Base-by-base conservation (phyloP, 2,797 vertebrate genomes). In the Thalassophryne amazonica region DNA sequence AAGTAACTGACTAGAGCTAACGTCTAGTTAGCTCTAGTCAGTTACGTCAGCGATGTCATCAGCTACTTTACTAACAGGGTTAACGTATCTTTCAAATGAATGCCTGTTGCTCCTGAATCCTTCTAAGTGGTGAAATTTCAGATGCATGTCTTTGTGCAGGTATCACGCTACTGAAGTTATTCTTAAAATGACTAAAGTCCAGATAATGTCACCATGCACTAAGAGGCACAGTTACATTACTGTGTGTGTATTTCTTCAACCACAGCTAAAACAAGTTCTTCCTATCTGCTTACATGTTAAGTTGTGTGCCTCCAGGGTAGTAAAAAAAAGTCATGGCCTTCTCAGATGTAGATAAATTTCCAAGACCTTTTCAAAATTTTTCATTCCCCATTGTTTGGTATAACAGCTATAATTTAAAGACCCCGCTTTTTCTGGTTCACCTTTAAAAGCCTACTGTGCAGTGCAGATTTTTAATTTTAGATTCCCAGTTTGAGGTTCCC, bases 311-410 rank as follows among this genome's bases (percentile, higher is more conserved):
- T 33, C 58, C 34, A n/a, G n/a, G n/a, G n/a, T 31, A 17, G 4
- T 29, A 25, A 6, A 17, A 23, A 20, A 36, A 25, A 22, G 25
- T 15, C 16, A 3, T 28, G 38, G 18, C 58, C 36, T 61, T 63
- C 62, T 30, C 31, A 48, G 27, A 45, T 7, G 2, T 0, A 46
- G 30, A 60, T 62, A 63, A 17, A 61, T 73, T 32, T 29, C 38
- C 20, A 21, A 49, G 60, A 42, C 51, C 57, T 60, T 76, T 73
- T 59, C 11, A 55, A 28, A 24, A 25, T 42, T 58, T 54, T 32
- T 45, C 33, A 13, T 29, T 51, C 46, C 25, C 36, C 34, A 30
- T 53, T 71, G 66, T 70, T 15, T 38, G 5, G 14, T 27, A 43
- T 27, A 24, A 40, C 30, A 38, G 47, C 48, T 69, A 61, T 63